Evolutionary conservation across 2,888 invertebrate genomes (phyloP).

Genomic region (Hypercompe scribonia): DNA sequence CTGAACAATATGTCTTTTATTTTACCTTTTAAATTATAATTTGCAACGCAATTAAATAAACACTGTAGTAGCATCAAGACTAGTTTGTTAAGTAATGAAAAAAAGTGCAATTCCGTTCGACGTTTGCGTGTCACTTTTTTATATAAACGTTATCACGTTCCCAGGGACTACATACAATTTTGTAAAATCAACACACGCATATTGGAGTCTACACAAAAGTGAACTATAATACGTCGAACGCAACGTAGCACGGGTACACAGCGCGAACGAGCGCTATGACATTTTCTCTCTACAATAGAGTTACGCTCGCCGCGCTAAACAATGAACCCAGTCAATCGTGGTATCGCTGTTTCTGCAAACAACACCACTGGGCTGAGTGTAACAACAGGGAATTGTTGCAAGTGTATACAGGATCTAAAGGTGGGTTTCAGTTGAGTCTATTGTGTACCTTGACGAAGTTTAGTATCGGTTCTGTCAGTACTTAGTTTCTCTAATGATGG

Average conservation of each 20-base stretch:
- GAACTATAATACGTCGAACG: slow-evolving; percentile 39
- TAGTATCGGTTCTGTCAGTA: slow-evolving; percentile 58
- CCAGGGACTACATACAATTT: background rate
- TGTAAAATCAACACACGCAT: slow-evolving; percentile 3
- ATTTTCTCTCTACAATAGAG: slow-evolving; percentile 65
- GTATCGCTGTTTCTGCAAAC: slow-evolving; percentile 68
- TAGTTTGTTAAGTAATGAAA: slow-evolving; percentile 2
- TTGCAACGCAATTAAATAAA: background rate
- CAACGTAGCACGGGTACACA: slow-evolving; percentile 31
- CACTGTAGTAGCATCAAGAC: background rate
- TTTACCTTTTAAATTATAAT: background rate
- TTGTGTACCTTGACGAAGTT: slow-evolving; percentile 55
- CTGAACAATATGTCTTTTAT: no score
- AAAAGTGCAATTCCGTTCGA: background rate
- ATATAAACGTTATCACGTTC: slow-evolving; percentile 2
- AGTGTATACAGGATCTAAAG: slow-evolving; percentile 57
- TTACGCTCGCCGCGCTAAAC: slow-evolving; percentile 62
- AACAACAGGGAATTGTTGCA: slow-evolving; percentile 56
- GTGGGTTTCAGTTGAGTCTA: slow-evolving; percentile 54
- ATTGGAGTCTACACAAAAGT: slow-evolving; percentile 4
- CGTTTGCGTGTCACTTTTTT: slow-evolving; percentile 6
- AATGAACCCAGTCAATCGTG: slow-evolving; percentile 72
- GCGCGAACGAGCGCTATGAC: slow-evolving; percentile 52
- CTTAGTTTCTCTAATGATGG: slow-evolving; percentile 43
- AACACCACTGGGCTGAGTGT: slow-evolving; percentile 50